phyloP scores from a whole-genome alignment of 1,140 invertebrate genomes.

The Cydia fagiglandana region DNA sequence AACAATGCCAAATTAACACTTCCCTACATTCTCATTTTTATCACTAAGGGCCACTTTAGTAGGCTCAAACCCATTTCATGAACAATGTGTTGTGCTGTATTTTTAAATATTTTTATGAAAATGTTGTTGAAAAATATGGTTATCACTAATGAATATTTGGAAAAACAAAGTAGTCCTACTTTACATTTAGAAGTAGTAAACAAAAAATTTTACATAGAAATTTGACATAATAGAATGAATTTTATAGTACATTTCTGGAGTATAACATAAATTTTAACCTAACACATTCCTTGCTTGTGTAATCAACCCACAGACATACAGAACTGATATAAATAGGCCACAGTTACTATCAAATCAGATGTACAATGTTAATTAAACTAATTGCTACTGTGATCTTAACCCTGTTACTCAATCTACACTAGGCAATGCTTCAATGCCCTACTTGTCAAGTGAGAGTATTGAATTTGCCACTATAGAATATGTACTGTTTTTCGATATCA shows the following conservation, averaged over 20 bases:
- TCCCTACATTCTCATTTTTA: background rate
- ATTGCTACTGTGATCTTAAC: background rate
- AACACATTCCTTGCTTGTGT: background rate
- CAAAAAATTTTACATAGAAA: too few relatives aligned
- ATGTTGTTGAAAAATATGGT: too few relatives aligned
- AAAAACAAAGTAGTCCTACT: too few relatives aligned
- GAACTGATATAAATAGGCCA: background rate
- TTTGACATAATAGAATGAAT: too few relatives aligned
- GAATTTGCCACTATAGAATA: background rate
- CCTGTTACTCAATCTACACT: background rate
- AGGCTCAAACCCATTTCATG: too few relatives aligned
- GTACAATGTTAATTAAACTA: conserved; percentile 19
- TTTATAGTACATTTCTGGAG: too few relatives aligned
- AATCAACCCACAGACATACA: background rate
- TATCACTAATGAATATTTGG: too few relatives aligned
- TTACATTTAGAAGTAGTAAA: too few relatives aligned
- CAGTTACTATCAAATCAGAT: background rate
- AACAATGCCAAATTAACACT: conserved; percentile 6
- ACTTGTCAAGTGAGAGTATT: background rate
- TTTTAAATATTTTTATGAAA: too few relatives aligned
- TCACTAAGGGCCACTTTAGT: too few relatives aligned
- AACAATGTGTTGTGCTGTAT: too few relatives aligned
- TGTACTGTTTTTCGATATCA: background rate
- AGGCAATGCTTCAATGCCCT: background rate
- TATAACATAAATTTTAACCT: too few relatives aligned